phyloP scores from a whole-genome alignment of 1,140 invertebrate species.

The Drosophila punjabiensis region DNA sequence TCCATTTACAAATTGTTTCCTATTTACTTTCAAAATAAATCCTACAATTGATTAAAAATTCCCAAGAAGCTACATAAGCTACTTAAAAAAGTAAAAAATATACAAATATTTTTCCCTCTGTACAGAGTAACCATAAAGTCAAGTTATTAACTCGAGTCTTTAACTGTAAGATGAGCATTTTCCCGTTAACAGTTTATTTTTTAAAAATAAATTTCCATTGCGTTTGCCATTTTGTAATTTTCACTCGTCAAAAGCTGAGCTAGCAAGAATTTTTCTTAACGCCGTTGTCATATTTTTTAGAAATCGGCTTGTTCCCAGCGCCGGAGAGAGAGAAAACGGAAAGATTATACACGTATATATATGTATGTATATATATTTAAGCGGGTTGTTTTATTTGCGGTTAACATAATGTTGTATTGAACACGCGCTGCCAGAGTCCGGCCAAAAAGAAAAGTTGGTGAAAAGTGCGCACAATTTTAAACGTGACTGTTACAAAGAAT shows the following conservation, averaged over 20 bases:
- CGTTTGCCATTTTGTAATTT: slow-evolving; percentile 34
- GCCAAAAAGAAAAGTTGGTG: slow-evolving; percentile 36
- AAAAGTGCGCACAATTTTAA: slow-evolving; percentile 75
- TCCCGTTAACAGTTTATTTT: neutral
- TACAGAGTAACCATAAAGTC: neutral
- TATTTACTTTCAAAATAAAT: neutral
- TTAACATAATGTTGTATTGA: slow-evolving; percentile 62
- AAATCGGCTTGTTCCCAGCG: slow-evolving; percentile 34
- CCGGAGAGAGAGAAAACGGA: slow-evolving; percentile 35
- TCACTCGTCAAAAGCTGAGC: slow-evolving; percentile 43
- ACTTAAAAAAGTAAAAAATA: neutral
- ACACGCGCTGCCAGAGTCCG: slow-evolving; percentile 41
- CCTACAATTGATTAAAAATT: neutral
- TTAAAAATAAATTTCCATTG: slow-evolving; percentile 27
- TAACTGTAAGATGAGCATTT: slow-evolving; percentile 11
- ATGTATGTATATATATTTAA: neutral
- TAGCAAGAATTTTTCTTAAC: slow-evolving; percentile 68
- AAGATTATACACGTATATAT: slow-evolving; percentile 22
- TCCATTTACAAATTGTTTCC: too few species aligned
- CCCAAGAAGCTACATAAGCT: too few species aligned
- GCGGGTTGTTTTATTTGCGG: slow-evolving; percentile 18
- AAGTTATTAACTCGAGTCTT: neutral
- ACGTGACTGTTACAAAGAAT: slow-evolving; percentile 81
- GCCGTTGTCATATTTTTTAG: slow-evolving; percentile 62
- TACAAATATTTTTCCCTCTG: neutral